phyloP scores from a whole-genome alignment of 2,888 invertebrate species.

The Drosophila picticornis region DNA sequence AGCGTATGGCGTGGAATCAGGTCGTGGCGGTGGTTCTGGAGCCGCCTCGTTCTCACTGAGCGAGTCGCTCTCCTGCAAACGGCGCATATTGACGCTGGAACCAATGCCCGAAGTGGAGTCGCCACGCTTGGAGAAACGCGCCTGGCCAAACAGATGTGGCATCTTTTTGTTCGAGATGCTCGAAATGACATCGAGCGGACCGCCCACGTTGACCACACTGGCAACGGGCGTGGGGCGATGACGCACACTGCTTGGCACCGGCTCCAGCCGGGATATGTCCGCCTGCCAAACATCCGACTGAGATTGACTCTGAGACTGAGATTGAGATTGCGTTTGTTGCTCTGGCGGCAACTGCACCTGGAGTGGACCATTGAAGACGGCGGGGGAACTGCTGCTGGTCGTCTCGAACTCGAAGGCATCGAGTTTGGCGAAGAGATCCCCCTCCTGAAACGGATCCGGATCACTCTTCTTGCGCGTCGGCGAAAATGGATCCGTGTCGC shows the following conservation, averaged over 20 bases:
- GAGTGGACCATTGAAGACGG: conserved; percentile 88
- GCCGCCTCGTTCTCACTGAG: conserved; percentile 85
- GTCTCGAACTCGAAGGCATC: conserved; percentile 85
- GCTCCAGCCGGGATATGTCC: conserved; percentile 62
- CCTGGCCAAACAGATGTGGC: conserved; percentile 85
- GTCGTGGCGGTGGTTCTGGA: conserved; percentile 85
- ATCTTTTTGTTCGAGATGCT: conserved; percentile 85
- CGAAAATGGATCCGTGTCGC: conserved; percentile 85
- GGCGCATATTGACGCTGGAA: conserved; percentile 85
- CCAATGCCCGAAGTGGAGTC: conserved; percentile 69
- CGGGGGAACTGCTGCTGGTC: conserved; percentile 65
- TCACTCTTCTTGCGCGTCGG: conserved; percentile 86
- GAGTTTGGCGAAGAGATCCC: conserved; percentile 84
- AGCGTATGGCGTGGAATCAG: conserved; percentile 85
- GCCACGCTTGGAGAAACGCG: conserved; percentile 84
- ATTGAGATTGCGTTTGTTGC: conserved; percentile 71
- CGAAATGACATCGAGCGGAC: conserved; percentile 85
- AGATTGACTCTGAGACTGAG: not conserved
- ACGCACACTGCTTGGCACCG: conserved; percentile 71
- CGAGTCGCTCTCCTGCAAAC: conserved; percentile 85
- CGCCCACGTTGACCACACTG: conserved; percentile 55
- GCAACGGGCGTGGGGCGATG: conserved; percentile 72
- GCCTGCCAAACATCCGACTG: conserved; percentile 63
- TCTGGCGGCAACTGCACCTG: conserved; percentile 90
- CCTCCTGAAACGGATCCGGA: conserved; percentile 91